These are phyloP conservation scores for Trilocha varians DNA, from an alignment of 2,888 invertebrate species.

Conservation along the genomic window DNA sequence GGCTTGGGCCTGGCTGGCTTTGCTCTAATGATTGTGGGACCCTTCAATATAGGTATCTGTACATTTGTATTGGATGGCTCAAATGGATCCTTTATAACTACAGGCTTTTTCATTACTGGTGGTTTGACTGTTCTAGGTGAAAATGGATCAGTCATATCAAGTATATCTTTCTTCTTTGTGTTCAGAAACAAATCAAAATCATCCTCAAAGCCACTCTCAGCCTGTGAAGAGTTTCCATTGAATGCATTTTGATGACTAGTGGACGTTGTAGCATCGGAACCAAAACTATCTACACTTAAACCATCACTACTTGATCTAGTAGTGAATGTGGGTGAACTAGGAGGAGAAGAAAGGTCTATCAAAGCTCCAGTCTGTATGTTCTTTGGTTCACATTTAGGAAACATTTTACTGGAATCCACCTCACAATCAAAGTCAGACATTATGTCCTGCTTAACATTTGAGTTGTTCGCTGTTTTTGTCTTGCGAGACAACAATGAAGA, in stretches of 20 bases:
- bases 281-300: conserved; percentile 82
- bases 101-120: conserved; percentile 61
- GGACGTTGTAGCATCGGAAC: conserved; percentile 78
- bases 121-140: conserved; percentile 58
- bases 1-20: conserved; percentile 74
- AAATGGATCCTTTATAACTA: conserved; percentile 76
- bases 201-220: conserved; percentile 88
- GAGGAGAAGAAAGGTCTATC: conserved; percentile 81
- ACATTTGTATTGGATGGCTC: conserved; percentile 70
- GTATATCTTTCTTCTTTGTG: conserved; percentile 53
- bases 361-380: conserved; percentile 70
- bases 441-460: conserved; percentile 23
- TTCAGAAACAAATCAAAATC: conserved; percentile 81
- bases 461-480: conserved; percentile 35
- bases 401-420: conserved; percentile 49
- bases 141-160: conserved; percentile 72
- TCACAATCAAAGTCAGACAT: conserved; percentile 37
- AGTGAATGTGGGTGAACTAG: conserved; percentile 82
- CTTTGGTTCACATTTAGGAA: conserved; percentile 62
- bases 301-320: conserved; percentile 83
- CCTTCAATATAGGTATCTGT: conserved; percentile 52
- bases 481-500: conserved; percentile 54
- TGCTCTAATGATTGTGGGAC: conserved; percentile 84
- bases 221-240: conserved; percentile 78
- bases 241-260: conserved; percentile 67